Conservation (phyloP, 2,113 vertebrate species). For the Tetraodon nigroviridis region DNA sequence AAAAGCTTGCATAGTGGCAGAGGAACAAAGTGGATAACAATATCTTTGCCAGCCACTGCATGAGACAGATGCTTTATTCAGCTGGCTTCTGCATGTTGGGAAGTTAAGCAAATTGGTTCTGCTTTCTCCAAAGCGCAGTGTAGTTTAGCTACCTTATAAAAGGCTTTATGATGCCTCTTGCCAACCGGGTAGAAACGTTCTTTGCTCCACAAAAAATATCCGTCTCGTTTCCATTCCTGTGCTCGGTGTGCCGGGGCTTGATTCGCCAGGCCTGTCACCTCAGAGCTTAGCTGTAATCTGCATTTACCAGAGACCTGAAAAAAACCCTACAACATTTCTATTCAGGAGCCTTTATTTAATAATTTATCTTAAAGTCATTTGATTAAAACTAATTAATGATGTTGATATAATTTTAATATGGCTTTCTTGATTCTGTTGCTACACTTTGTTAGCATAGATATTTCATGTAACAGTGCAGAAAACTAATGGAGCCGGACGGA, state of each 20-base stretch:
- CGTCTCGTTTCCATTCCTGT: constrained; percentile 71
- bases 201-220: constrained; percentile 70
- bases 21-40: constrained; percentile 68
- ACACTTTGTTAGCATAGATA: too few relatives aligned
- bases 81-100: constrained; percentile 51
- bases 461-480: too few relatives aligned
- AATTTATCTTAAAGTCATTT: constrained; percentile 56
- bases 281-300: constrained; percentile 71
- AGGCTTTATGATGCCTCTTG: constrained; percentile 66
- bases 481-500: too few relatives aligned
- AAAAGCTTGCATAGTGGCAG: constrained; percentile 49
- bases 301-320: constrained; percentile 62
- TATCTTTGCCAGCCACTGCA: constrained; percentile 57
- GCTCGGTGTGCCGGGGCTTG: constrained; percentile 64
- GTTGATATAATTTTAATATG: too few relatives aligned
- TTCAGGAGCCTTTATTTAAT: constrained; percentile 66
- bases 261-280: constrained; percentile 75
- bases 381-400: too few relatives aligned
- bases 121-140: constrained; percentile 63
- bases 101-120: constrained; percentile 78
- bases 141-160: constrained; percentile 66
- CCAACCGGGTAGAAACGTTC: constrained; percentile 63
- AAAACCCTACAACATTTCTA: constrained; percentile 60
- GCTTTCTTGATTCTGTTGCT: too few relatives aligned
- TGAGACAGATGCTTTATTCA: constrained; percentile 64